Percentiles rank a stretch among this genome's conserved stretches.
Conservation (phyloP, 2,888 invertebrate species). For the Labia minor region DNA sequence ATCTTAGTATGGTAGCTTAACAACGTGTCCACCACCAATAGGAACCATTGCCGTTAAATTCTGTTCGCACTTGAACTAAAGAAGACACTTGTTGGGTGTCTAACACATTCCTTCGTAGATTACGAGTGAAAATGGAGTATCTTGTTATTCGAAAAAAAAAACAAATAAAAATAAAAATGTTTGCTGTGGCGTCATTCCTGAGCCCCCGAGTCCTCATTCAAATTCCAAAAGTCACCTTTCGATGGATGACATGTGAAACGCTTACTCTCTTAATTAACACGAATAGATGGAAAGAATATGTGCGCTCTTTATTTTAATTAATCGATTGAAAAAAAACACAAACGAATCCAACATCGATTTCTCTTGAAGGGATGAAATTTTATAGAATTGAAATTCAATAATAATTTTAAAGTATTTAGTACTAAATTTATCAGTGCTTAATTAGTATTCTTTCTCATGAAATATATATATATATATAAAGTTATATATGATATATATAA, state of each 20-base stretch:
- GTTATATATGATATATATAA: too few species aligned
- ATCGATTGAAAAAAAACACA: too few species aligned
- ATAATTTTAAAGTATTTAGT: not conserved
- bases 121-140: not conserved
- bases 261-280: not conserved
- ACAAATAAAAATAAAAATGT: too few species aligned
- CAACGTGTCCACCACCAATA: not conserved
- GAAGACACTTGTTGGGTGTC: not conserved
- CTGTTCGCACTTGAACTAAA: not conserved
- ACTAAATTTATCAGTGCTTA: not conserved
- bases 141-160: too few species aligned
- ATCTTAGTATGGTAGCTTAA: not conserved
- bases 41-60: not conserved
- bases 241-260: too few species aligned
- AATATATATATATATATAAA: not conserved
- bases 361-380: not conserved
- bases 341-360: not conserved
- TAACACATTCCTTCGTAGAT: not conserved
- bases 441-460: not conserved
- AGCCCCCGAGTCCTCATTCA: not conserved
- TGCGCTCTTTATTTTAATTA: not conserved
- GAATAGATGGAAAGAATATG: not conserved
- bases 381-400: not conserved
- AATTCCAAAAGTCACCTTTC: too few species aligned
- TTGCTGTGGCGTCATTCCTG: not conserved